Evolutionary conservation across 2,888 invertebrate species (phyloP), one percentile per base, ranked within the genome.

Genomic region (Epirrita christyi): DNA sequence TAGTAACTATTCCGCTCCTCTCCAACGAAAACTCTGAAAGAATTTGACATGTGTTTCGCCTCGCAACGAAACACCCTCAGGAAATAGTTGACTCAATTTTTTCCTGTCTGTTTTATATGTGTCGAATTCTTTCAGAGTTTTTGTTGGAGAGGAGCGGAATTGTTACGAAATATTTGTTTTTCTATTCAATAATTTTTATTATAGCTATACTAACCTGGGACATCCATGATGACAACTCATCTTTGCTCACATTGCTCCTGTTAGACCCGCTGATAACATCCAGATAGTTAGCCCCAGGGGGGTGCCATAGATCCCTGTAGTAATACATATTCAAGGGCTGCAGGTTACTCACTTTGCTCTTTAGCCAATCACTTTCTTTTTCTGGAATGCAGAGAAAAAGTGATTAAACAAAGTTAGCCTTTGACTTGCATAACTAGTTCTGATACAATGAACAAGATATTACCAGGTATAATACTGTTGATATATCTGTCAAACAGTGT

Each of bases 281-380:
- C 27, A 86, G 73, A 64, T 83, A 86, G 52, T 75, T 84, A 6
- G 69, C 67, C 0, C 83, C 81, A 0, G 78, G 81, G 0, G 80
- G 77, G 28, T 81, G 78, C 86, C 88, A 87, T n/a, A 92, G 69
- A 15, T 67, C 63, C 63, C 80, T 83, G 63, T 81, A 92, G 68
- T 91, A 92, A 68, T 85, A 88, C 73, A 80, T 80, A 62, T 91
- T 92, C 41, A 89, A 63, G 6, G 88, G 84, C 34, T 82, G 76
- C 62, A 86, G 67, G 47, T 81, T 79, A 13, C 66, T 76, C 29
- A 92, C 48, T 66, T 86, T 89, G 37, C 68, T 71, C 55, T 78
- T 85, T 40, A 92, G 62, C 92, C 92, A 92, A 37, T 62, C 72
- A n/a, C 68, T 70, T 71, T 92, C 88, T 53, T 80, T 82, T 56